Evolutionary conservation across 1,140 invertebrate species (phyloP), one percentile per base, ranked within the genome.

Genomic region (Portunus trituberculatus): DNA sequence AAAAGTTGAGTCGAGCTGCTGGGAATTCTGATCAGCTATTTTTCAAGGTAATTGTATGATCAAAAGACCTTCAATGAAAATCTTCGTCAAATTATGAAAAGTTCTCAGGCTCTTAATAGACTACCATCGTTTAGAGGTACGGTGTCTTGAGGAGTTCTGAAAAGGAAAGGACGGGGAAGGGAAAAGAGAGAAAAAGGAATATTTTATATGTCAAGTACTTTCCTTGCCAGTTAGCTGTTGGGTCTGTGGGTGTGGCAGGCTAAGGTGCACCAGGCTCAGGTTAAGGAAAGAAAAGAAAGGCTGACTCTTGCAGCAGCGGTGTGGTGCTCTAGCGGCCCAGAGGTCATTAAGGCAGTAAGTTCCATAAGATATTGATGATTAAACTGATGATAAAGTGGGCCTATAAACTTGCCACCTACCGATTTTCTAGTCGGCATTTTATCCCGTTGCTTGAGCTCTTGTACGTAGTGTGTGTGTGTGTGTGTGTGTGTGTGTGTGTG

Each of bases 341-440:
- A 25, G 67, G 67, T 76, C 67, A 76, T 76, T 76, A 76, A 76
- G 67, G 67, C 67, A 76, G 67, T 76, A 76, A 76, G 67, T n/a
- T 76, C 67, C 67, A 25, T 76, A 76, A 76, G 67, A 76, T 76
- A 76, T 76, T 76, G 67, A 76, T 76, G 67, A 76, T 76, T 76
- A 76, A 76, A 59, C 52, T 12, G 52, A 59, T 59, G 52, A 59
- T 59, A 59, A 59, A 10, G 52, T 59, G 52, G 52, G 12, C 52
- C 52, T 20, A 10, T 59, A 59, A 59, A 59, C 52, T 59, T 59
- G 12, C 52, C 8, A 59, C 52, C 52, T 59, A 59, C 67, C 25
- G 67, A 76, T 25, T 76, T 76, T 76, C 67, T 20, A 76, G 67
- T 76, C 8, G 67, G 67, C 67, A 25, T 20, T 76, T n/a, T 76